Percentiles rank a stretch among this genome's conserved stretches.
phyloP scores from a whole-genome alignment of 2,797 vertebrate species.

The Rhodeus uyekii region DNA sequence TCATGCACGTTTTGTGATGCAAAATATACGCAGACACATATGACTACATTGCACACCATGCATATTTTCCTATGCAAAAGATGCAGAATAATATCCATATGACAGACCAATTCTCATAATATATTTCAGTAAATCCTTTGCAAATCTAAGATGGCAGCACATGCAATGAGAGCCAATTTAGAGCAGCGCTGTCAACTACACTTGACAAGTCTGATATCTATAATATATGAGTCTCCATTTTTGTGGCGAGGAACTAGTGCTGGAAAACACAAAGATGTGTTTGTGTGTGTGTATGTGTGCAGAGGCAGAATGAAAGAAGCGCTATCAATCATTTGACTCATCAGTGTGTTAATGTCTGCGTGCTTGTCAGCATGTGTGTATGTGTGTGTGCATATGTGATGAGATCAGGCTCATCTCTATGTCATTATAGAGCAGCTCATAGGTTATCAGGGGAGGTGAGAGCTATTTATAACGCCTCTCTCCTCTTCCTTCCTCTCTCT shows the following conservation, averaged over 20 bases:
- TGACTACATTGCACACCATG: constrained; percentile 13
- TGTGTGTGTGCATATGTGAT: constrained; percentile 3
- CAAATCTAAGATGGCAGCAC: constrained; percentile 40
- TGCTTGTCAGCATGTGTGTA: constrained; percentile 39
- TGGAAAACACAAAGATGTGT: constrained; percentile 19
- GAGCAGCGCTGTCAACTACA: constrained; percentile 46
- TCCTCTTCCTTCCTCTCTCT: constrained; percentile 10
- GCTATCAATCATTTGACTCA: constrained; percentile 55
- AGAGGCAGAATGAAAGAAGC: constrained; percentile 25
- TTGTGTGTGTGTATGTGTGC: constrained; percentile 30
- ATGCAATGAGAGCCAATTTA: constrained; percentile 37
- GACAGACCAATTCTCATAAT: constrained; percentile 27
- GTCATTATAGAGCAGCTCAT: constrained; percentile 51
- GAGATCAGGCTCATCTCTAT: constrained; percentile 51
- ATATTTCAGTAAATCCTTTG: constrained; percentile 33
- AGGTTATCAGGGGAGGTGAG: constrained; percentile 45
- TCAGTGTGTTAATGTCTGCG: constrained; percentile 47
- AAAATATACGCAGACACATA: constrained; percentile 10
- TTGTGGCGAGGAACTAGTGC: constrained; percentile 23
- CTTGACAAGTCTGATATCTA: constrained; percentile 53
- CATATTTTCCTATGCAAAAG: background rate
- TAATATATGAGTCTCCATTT: constrained; percentile 45
- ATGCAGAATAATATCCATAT: constrained; percentile 2
- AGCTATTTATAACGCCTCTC: constrained; percentile 46
- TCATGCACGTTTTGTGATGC: background rate